A percentile compares a stretch with the other conserved stretches of the same genome.
phyloP scores from a whole-genome alignment of 1,140 invertebrate species.

The Drosophila sechellia region DNA sequence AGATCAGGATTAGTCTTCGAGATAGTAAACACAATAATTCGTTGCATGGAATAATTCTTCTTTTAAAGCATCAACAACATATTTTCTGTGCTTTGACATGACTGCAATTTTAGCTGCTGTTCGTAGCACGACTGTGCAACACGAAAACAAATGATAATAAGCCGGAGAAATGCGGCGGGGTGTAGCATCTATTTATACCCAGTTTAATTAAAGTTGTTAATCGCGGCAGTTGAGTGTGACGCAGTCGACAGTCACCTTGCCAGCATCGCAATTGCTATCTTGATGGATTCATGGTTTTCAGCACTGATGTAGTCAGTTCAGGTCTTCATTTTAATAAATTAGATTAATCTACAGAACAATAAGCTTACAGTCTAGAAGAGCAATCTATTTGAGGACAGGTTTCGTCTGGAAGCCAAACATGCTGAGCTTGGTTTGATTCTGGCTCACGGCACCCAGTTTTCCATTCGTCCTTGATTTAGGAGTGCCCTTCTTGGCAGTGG shows the following conservation, averaged over 20 bases:
- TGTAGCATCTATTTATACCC: conserved; percentile 58
- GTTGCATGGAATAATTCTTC: no score
- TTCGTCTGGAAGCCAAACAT: conserved; percentile 81
- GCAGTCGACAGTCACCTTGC: conserved; percentile 48
- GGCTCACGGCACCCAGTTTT: conserved; percentile 21
- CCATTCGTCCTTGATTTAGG: conserved; percentile 26
- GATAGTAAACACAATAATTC: no score
- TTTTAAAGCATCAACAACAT: no score
- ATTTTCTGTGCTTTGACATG: background rate
- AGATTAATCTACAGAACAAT: conserved; percentile 31
- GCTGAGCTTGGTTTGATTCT: conserved; percentile 72
- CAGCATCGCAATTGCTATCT: conserved; percentile 53
- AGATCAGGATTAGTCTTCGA: no score
- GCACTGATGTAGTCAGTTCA: conserved; percentile 24
- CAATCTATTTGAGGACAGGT: conserved; percentile 63
- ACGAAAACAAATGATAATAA: conserved; percentile 44
- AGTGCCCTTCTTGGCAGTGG: conserved; percentile 31
- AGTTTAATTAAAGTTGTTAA: conserved; percentile 72
- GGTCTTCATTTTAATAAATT: conserved; percentile 47
- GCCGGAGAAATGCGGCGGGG: conserved; percentile 14
- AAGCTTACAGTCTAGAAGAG: conserved; percentile 5
- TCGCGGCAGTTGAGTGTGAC: conserved; percentile 44
- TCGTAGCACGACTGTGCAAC: conserved; percentile 9
- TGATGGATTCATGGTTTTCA: conserved; percentile 26
- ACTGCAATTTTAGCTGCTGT: background rate